Evolutionary conservation across 2,888 invertebrate genomes (phyloP).

Genomic region (Cryptocephalus moraei): DNA sequence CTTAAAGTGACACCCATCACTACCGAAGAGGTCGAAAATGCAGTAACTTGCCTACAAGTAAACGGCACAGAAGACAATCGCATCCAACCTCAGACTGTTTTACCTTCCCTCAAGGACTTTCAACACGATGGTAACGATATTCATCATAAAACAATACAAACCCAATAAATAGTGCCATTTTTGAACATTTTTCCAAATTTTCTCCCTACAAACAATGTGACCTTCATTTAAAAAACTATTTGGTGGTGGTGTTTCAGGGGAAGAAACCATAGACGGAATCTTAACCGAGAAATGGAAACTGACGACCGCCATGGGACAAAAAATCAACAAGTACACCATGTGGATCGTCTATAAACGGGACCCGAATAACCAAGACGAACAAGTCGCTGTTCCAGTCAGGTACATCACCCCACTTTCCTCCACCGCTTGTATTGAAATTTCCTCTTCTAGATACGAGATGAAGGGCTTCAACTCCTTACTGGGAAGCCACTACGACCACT

Average conservation of each 20-base stretch:
- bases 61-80: constrained; percentile 57
- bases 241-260: constrained; percentile 27
- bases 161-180: too few relatives aligned
- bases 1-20: constrained; percentile 81
- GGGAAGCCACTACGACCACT: constrained; percentile 95
- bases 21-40: constrained; percentile 60
- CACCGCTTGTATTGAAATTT: neutral
- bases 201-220: too few relatives aligned
- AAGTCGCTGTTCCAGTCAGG: constrained; percentile 59
- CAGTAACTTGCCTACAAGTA: constrained; percentile 70
- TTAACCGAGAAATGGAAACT: constrained; percentile 71
- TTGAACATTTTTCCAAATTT: too few relatives aligned
- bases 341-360: constrained; percentile 71
- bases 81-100: constrained; percentile 62
- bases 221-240: too few relatives aligned
- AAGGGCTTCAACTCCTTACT: constrained; percentile 81
- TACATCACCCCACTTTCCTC: constrained; percentile 18
- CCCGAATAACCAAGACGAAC: constrained; percentile 33
- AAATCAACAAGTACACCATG: constrained; percentile 79
- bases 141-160: too few relatives aligned
- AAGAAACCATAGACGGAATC: constrained; percentile 61
- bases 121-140: constrained; percentile 43
- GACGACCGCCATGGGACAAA: constrained; percentile 59
- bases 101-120: constrained; percentile 75
- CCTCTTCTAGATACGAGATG: constrained; percentile 67